These are phyloP conservation scores for Choloepus didactylus DNA, from an alignment of 2,797 vertebrate species.

Conservation along the genomic window DNA sequence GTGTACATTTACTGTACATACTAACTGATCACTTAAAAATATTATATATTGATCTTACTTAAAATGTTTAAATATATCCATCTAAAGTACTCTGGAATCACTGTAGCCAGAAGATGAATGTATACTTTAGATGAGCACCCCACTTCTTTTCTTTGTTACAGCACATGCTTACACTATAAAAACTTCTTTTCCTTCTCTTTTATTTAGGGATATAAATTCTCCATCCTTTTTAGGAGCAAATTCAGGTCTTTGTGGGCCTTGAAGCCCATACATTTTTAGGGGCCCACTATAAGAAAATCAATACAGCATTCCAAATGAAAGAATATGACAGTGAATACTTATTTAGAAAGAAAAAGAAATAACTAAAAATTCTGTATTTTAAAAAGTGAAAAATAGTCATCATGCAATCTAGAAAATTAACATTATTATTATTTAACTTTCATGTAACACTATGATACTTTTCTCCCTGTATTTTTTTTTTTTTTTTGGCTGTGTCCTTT, in stretches of 20 bases:
- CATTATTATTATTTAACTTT: neutral
- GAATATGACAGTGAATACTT: neutral
- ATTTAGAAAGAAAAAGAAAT: neutral
- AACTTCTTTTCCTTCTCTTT: neutral
- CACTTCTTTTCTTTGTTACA: neutral
- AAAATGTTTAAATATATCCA: neutral
- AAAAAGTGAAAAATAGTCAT: neutral
- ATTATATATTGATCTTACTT: neutral
- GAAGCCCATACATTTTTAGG: neutral
- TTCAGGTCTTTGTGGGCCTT: neutral
- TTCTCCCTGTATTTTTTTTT: no score
- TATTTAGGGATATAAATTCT: neutral
- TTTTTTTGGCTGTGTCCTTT: no score
- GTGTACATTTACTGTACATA: neutral
- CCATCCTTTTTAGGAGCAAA: neutral
- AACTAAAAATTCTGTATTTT: neutral
- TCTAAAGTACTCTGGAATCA: neutral
- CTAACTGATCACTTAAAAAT: neutral
- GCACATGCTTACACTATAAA: neutral
- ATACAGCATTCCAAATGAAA: neutral
- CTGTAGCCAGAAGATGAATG: neutral
- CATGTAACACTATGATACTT: neutral
- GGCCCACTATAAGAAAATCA: neutral
- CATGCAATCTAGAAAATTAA: neutral
- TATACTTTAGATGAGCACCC: neutral